A percentile compares a stretch with the other conserved stretches of the same genome.
Conservation (phyloP, 2,113 vertebrate species). For the Bothrops jararaca region DNA sequence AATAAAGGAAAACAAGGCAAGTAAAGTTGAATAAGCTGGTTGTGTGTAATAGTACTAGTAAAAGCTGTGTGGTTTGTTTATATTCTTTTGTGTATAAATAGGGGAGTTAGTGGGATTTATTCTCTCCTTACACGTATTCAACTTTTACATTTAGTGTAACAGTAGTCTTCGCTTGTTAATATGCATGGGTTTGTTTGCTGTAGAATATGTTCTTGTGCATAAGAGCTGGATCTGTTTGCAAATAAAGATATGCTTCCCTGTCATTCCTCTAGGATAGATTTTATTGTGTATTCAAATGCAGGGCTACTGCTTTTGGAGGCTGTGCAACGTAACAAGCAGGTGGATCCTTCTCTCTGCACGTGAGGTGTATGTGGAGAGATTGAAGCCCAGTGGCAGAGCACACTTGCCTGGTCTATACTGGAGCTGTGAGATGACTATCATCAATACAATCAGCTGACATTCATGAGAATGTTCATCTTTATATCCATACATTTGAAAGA, state of each 20-base stretch:
- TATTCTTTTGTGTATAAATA: not conserved
- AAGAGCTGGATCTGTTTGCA: constrained; percentile 36
- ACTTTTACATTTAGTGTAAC: not conserved
- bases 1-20: not conserved
- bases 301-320: not conserved
- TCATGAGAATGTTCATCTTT: not conserved
- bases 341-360: too few species aligned
- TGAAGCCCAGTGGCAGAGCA: not conserved
- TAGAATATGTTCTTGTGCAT: constrained; percentile 9
- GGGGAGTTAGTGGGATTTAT: not conserved
- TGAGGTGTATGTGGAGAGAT: not conserved
- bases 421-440: not conserved
- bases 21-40: not conserved
- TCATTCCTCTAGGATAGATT: not conserved
- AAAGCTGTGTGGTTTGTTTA: not conserved
- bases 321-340: not conserved
- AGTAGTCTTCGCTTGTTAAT: constrained; percentile 48
- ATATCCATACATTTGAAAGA: not conserved
- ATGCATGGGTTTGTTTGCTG: constrained; percentile 33
- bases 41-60: not conserved
- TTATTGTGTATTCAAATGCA: not conserved
- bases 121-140: constrained; percentile 12
- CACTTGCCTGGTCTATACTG: not conserved
- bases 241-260: constrained; percentile 33
- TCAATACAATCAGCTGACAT: not conserved